Evolutionary conservation across 2,113 vertebrate species (phyloP), one percentile per base, ranked within the genome.

Genomic region (Tupaia tana): DNA sequence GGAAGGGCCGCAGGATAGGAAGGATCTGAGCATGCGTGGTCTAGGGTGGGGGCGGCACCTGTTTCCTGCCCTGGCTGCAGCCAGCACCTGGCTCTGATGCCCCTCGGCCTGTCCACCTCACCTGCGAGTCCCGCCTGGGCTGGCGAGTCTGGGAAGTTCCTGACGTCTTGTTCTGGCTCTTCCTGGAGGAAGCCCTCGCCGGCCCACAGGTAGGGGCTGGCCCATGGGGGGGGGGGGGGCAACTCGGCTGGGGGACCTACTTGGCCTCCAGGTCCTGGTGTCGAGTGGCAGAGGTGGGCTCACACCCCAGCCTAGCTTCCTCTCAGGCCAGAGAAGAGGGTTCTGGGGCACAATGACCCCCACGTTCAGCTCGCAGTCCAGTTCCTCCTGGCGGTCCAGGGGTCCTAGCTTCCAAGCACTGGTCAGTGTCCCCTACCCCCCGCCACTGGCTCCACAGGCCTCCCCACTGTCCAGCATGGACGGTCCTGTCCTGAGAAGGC

Each of bases 321-420:
- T 64, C 8, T 34, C 16, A 2, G 75, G 58, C 9, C 25, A 52
- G 22, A 27, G 81, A 31, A 54, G 73, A 29, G 4, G 5, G 2
- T 6, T 6, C 27, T 15, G 16, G 27, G 18, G 34, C 75, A 54
- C 63, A 6, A 20, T 7, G 14, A 13, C 2, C 52, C n/a, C 75
- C 82, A 56, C 19, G 16, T 8, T 25, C 29, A 9, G 43, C 31
- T 8, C 13, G 22, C 2, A 9, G 29, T 66, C 19, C 7, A 4
- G n/a, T 54, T 31, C 54, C 34, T 27, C 27, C 1, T 13, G 13
- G 20, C 52, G 31, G 18, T 70, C 56, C 24, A 14, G 88, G 77
- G 52, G n/a, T 34, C 75, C 4, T 1, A 56, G 52, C 66, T 12
- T 24, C 34, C 31, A 25, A 2, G 34, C 0, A 0, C 66, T 71